Percentiles rank a stretch among this genome's conserved stretches.
These are phyloP conservation scores for Protonibea diacanthus DNA, from an alignment of 2,797 vertebrate species.

Conservation along the genomic window DNA sequence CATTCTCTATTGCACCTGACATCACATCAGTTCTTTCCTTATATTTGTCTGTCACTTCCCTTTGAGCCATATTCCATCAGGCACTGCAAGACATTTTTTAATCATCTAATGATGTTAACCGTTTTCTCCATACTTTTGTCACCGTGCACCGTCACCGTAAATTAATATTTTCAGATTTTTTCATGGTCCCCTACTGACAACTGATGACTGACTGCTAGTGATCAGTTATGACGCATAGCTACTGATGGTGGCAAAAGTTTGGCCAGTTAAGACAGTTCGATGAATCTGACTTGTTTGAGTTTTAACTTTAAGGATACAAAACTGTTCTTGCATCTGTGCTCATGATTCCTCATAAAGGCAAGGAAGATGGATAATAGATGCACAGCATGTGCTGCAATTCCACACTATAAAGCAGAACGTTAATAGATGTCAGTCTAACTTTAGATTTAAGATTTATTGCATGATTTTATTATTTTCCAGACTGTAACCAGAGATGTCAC, in stretches of 20 bases:
- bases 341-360: not conserved
- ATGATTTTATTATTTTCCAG: not conserved
- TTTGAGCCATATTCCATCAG: too few relatives aligned
- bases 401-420: not conserved
- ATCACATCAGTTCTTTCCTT: not conserved
- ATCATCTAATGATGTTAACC: too few relatives aligned
- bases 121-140: not conserved
- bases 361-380: not conserved
- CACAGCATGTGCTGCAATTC: not conserved
- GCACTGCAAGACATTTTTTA: too few relatives aligned
- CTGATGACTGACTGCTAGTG: too few relatives aligned
- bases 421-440: too few relatives aligned
- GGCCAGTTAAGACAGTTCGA: too few relatives aligned
- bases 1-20: not conserved
- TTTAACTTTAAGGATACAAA: too few relatives aligned
- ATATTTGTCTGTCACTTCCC: not conserved
- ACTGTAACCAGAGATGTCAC: not conserved
- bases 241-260: too few relatives aligned
- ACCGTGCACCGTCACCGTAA: not conserved
- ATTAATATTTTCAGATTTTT: not conserved
- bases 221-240: too few relatives aligned
- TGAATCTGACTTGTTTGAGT: too few relatives aligned
- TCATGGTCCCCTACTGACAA: too few relatives aligned
- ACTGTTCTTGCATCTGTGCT: not conserved
- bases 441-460: not conserved